Conservation (phyloP, 2,888 invertebrate genomes). For the Cyclophora punctaria region DNA sequence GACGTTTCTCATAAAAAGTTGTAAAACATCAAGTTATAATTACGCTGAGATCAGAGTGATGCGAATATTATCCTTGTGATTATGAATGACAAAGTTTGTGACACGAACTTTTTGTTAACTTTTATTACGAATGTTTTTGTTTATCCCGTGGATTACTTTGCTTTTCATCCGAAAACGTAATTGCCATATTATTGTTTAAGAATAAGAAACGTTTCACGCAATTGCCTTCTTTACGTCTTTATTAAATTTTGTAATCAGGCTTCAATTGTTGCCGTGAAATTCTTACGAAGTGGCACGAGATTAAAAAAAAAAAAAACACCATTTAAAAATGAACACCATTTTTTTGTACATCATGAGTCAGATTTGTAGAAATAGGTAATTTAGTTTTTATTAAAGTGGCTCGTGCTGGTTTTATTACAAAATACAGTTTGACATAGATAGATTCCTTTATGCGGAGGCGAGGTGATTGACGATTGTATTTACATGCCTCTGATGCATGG, state of each 20-base stretch:
- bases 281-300: conserved; percentile 1
- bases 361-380: too few relatives aligned
- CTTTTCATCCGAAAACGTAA: neutral
- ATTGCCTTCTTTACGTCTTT: conserved; percentile 8
- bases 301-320: conserved; percentile 3
- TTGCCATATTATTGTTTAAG: neutral
- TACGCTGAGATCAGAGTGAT: too few relatives aligned
- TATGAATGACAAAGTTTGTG: too few relatives aligned
- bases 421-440: too few relatives aligned
- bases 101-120: neutral
- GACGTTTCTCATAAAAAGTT: too few relatives aligned
- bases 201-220: conserved; percentile 1
- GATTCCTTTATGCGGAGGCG: too few relatives aligned
- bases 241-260: conserved; percentile 14
- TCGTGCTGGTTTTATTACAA: too few relatives aligned
- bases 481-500: too few relatives aligned
- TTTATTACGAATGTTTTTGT: neutral
- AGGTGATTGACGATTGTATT: too few relatives aligned
- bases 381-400: too few relatives aligned
- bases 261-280: conserved; percentile 14
- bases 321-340: conserved; percentile 6
- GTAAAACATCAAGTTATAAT: too few relatives aligned
- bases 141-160: neutral
- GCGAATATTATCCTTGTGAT: too few relatives aligned
- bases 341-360: neutral